Evolutionary conservation across 2,113 vertebrate genomes (phyloP).

Genomic region (Pluvianellus socialis): DNA sequence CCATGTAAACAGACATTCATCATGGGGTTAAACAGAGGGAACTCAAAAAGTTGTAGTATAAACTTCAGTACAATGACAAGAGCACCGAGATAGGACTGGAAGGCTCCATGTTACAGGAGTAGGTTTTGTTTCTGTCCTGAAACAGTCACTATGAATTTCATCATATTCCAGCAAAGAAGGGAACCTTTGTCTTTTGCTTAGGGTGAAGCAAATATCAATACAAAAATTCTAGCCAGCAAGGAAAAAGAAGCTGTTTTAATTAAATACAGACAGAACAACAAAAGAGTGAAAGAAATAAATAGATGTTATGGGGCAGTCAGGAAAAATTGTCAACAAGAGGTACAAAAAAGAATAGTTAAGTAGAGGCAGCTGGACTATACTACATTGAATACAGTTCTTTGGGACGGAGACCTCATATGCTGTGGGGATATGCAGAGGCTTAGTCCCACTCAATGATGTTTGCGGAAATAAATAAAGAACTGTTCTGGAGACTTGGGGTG

Average conservation of each 20-base stretch:
- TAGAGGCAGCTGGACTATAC: not conserved
- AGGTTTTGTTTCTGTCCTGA: not conserved
- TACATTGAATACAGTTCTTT: not conserved
- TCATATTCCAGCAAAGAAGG: not conserved
- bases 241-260: not conserved
- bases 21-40: not conserved
- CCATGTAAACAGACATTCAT: not conserved
- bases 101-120: not conserved
- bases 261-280: not conserved
- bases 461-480: not conserved
- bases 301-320: not conserved
- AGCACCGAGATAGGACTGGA: not conserved
- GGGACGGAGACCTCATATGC: not conserved
- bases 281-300: not conserved
- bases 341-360: not conserved
- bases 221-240: not conserved
- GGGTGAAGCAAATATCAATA: not conserved
- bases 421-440: not conserved
- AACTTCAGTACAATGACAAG: not conserved
- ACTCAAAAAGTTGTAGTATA: not conserved
- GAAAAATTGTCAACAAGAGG: not conserved
- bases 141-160: not conserved
- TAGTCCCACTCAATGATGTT: not conserved
- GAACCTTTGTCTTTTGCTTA: not conserved
- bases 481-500: not conserved